These are phyloP conservation scores for Apis florea DNA, from an alignment of 1,140 invertebrate genomes.

Conservation along the genomic window DNA sequence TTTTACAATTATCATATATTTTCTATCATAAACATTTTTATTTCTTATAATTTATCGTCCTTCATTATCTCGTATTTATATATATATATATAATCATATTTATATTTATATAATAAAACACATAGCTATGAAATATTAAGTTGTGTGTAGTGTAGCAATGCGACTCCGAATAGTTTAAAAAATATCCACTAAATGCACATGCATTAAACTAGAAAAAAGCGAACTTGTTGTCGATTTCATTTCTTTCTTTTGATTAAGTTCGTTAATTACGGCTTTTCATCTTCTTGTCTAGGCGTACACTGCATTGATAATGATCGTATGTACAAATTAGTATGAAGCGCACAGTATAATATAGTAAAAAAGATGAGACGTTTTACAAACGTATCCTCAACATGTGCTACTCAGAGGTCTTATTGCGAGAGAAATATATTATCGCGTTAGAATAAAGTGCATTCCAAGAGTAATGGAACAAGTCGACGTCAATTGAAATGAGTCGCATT, in stretches of 20 bases:
- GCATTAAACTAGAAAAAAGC: constrained; percentile 61
- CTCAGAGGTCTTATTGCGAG: not conserved
- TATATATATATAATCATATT: constrained; percentile 69
- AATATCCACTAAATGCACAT: constrained; percentile 61
- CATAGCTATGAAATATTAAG: constrained; percentile 67
- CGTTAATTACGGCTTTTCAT: constrained; percentile 10
- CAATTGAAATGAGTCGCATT: constrained; percentile 56
- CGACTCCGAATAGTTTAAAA: constrained; percentile 62
- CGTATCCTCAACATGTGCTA: constrained; percentile 28
- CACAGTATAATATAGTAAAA: constrained; percentile 45
- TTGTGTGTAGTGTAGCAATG: constrained; percentile 63
- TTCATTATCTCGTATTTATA: constrained; percentile 63
- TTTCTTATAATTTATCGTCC: constrained; percentile 69
- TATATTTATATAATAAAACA: constrained; percentile 67
- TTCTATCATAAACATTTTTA: constrained; percentile 72
- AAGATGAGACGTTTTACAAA: constrained; percentile 39
- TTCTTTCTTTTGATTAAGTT: constrained; percentile 56
- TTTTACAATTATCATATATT: constrained; percentile 73
- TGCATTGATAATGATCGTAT: constrained; percentile 42
- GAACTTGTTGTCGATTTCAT: constrained; percentile 30
- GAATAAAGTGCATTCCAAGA: constrained; percentile 25
- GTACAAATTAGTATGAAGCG: constrained; percentile 51
- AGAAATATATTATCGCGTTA: constrained; percentile 6
- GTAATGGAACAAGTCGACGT: constrained; percentile 26
- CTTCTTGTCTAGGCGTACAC: constrained; percentile 40